Evolutionary conservation across 2,113 vertebrate species (phyloP), one percentile per base, ranked within the genome.

Genomic region (Cyphomyrus discorhynchus): DNA sequence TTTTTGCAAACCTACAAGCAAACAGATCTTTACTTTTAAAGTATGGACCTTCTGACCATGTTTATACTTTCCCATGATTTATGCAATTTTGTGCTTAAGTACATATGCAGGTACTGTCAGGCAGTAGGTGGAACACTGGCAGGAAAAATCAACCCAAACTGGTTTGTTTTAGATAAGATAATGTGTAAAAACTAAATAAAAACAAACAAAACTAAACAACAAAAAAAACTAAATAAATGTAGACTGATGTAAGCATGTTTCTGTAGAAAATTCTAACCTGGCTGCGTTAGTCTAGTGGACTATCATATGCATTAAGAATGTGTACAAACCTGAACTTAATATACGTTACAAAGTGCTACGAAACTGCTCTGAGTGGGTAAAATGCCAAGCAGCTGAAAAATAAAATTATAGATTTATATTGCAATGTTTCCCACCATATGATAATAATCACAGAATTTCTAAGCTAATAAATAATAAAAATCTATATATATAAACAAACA

Each of bases 231-330:
- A 56, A 56, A 19, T 53, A 31, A 31, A 70, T 31, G 10, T 7
- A 70, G 62, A 70, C 10, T 13, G 62, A 27, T 13, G 62, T 31
- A 31, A 8, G 24, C 56, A n/a, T 70, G 27, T 70, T n/a, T 27
- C 62, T 66, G 24, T 66, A 70, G 62, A 70, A 70, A 70, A 70
- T 70, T 70, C 27, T 66, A 27, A 27, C 62, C 62, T 10, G 3
- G 9, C 62, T 11, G 1, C 1, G 1, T 0, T 27, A 66, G 1
- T 0, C 58, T n/a, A n/a, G 8, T n/a, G 58, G 58, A 0, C 2
- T 27, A 3, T 11, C 62, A 31, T 5, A 31, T 1, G 62, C n/a
- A 70, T 4, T 70, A 27, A 31, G 21, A 62, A 62, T 9, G 11
- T 62, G 56, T 62, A 9, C 56, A 8, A 7, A 8, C 24, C 24